These are phyloP conservation scores for Dryobates pubescens DNA, from an alignment of 2,797 vertebrate species.

Conservation along the genomic window DNA sequence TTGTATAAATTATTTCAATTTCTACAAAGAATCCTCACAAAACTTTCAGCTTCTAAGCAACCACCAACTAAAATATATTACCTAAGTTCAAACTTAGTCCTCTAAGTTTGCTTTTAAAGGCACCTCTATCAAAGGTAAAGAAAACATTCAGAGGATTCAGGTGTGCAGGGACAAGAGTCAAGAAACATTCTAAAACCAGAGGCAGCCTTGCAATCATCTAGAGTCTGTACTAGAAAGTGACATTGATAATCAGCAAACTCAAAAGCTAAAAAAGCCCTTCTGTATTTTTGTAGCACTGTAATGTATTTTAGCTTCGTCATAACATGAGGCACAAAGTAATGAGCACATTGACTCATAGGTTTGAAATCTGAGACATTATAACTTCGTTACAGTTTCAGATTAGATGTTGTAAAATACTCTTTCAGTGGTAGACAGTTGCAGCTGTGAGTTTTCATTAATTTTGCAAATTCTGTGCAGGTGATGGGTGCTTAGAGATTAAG, in stretches of 20 bases:
- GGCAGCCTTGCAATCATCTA: not conserved
- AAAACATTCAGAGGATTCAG: not conserved
- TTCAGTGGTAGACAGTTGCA: not conserved
- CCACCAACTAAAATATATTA: not conserved
- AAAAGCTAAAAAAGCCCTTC: not conserved
- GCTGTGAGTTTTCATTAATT: not conserved
- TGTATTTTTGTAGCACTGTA: not conserved
- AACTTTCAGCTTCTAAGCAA: not conserved
- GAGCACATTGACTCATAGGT: not conserved
- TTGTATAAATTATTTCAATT: not conserved
- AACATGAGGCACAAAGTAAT: not conserved
- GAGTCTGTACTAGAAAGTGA: not conserved
- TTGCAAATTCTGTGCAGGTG: not conserved
- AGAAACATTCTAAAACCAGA: not conserved
- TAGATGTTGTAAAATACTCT: conserved; percentile 12
- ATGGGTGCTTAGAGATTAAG: not conserved
- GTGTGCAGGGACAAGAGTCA: not conserved
- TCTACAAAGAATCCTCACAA: not conserved
- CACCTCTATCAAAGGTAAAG: not conserved
- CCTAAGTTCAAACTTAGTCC: not conserved
- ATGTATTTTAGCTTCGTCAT: not conserved
- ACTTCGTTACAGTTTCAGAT: not conserved
- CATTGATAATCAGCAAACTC: conserved; percentile 16
- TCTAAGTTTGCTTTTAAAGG: not conserved
- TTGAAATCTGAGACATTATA: not conserved